phyloP scores from a whole-genome alignment of 2,888 invertebrate genomes.

The Agrotis puta region DNA sequence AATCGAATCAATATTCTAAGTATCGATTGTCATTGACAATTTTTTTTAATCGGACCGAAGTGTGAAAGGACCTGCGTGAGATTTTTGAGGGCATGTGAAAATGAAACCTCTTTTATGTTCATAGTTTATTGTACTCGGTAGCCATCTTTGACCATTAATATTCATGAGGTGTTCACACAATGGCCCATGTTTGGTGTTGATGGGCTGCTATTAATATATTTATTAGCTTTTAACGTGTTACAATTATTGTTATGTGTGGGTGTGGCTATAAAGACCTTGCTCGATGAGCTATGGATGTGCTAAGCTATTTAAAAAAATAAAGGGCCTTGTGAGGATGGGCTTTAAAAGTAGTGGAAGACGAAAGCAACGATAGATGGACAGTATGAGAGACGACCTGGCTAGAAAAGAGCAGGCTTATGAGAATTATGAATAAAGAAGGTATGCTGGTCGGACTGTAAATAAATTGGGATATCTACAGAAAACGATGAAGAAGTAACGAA shows the following conservation, averaged over 20 bases:
- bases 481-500: not conserved
- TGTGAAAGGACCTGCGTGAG: constrained; percentile 55
- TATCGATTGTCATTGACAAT: constrained; percentile 55
- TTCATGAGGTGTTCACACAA: constrained; percentile 46
- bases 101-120: constrained; percentile 52
- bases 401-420: not conserved
- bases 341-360: not conserved
- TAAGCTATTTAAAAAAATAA: not conserved
- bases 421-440: no score
- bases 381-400: not conserved
- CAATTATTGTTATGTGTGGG: constrained; percentile 10
- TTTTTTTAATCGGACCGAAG: constrained; percentile 52
- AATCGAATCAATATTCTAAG: constrained; percentile 62
- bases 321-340: not conserved
- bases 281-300: not conserved
- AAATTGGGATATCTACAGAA: not conserved
- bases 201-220: constrained; percentile 17
- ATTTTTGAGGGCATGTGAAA: constrained; percentile 54
- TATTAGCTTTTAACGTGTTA: constrained; percentile 40
- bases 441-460: not conserved
- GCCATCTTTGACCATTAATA: constrained; percentile 44
- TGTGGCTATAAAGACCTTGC: not conserved
- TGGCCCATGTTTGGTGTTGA: constrained; percentile 35
- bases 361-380: not conserved
- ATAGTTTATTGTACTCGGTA: constrained; percentile 41